Evolutionary conservation across 2,888 invertebrate genomes (phyloP).

Genomic region (Spilosoma lubricipeda): DNA sequence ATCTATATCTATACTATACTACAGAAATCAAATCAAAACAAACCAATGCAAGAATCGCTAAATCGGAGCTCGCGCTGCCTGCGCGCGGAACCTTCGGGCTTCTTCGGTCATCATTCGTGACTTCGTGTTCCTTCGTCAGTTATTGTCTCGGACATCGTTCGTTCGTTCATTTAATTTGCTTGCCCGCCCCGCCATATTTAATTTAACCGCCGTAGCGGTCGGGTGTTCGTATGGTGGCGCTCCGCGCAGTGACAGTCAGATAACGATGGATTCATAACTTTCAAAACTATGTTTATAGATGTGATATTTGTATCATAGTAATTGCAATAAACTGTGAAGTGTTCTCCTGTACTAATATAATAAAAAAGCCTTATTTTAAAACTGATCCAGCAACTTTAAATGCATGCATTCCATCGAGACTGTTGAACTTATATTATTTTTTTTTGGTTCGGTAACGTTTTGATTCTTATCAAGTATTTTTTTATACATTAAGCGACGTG

Average conservation of each 20-base stretch:
- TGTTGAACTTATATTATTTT: conserved; percentile 80
- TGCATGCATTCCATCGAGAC: conserved; percentile 83
- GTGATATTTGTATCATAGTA: conserved; percentile 52
- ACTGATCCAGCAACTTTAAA: conserved; percentile 73
- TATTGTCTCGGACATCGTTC: conserved; percentile 41
- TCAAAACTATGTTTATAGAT: conserved; percentile 64
- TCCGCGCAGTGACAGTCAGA: conserved; percentile 75
- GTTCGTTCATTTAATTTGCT: conserved; percentile 46
- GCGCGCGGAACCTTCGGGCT: conserved; percentile 35
- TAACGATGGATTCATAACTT: conserved; percentile 74
- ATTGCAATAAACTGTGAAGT: conserved; percentile 64
- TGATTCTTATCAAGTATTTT: conserved; percentile 75
- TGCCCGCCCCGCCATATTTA: conserved; percentile 75
- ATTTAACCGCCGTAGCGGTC: conserved; percentile 61
- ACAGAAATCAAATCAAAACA: conserved; percentile 13
- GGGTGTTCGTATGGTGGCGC: conserved; percentile 64
- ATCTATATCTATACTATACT: too few species aligned
- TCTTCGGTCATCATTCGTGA: conserved; percentile 39
- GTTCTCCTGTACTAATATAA: conserved; percentile 43
- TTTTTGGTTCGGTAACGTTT: conserved; percentile 76
- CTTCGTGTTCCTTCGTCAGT: conserved; percentile 43
- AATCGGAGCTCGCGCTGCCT: conserved; percentile 13
- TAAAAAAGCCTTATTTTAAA: conserved; percentile 44
- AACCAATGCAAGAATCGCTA: conserved; percentile 27
- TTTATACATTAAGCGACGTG: conserved; percentile 61